Evolutionary conservation across 2,113 vertebrate species (phyloP), one percentile per base, ranked within the genome.

Genomic region (Macaca nemestrina): DNA sequence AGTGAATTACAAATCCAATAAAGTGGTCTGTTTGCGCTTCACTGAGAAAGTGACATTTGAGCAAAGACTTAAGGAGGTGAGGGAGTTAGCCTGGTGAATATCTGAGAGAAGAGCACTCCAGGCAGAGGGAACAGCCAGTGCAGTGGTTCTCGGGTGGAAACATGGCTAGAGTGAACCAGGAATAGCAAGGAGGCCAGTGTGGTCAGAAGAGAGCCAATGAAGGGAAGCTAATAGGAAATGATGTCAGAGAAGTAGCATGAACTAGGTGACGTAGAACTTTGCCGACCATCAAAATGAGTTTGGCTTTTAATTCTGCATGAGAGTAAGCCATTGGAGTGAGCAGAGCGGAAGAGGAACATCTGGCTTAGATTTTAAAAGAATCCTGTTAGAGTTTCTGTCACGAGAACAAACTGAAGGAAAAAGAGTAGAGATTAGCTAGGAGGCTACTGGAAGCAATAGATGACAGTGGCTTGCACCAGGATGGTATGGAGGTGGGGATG

Each of bases 341-440:
- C 35, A 48, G 43, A 55, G 12, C 64, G 80, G 82, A 93, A 48
- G 43, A 95, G 30, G 55, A 95, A 73, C 30, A 75, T 76, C 35
- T 81, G 59, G 89, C 30, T 80, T 50, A 16, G 3, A 59, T 92
- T 94, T 94, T 68, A 27, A 61, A 90, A 93, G 86, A 78, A 90
- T 48, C 30, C 23, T n/a, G 85, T 64, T 64, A 8, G 61, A 32
- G 50, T n/a, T 50, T 92, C 73, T 64, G 5, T 72, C 76, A 83
- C 78, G 16, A 90, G 75, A 89, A 75, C 3, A 82, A 59, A 93
- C 67, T 48, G 11, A 23, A 70, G 25, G 17, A 12, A 17, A 12
- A 61, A 22, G 59, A 61, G 73, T 14, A 3, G 67, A 72, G 52
- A 78, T 5, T 18, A 72, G 14, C n/a, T 38, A 64, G 35, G 50